phyloP scores from a whole-genome alignment of 2,113 vertebrate genomes.

The Scartelaos histophorus region DNA sequence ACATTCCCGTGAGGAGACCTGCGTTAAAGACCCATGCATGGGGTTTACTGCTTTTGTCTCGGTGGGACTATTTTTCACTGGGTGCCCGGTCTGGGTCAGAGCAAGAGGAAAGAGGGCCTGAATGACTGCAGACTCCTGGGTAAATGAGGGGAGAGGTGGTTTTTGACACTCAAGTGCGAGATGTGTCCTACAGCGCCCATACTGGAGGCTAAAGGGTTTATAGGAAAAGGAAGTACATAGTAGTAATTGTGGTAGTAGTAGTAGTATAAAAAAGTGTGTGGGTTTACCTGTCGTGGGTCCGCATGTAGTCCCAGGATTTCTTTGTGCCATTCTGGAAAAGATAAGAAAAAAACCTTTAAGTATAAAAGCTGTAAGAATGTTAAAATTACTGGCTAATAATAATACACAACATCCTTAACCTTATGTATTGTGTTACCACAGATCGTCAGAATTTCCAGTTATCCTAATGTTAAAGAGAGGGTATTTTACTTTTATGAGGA shows the following conservation, averaged over 20 bases:
- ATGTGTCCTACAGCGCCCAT: slow-evolving; percentile 46
- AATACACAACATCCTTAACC: too few relatives aligned
- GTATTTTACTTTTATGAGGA: too few relatives aligned
- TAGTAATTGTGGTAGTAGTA: too few relatives aligned
- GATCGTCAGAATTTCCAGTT: too few relatives aligned
- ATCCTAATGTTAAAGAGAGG: too few relatives aligned
- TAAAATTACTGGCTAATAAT: background rate
- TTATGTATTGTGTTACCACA: too few relatives aligned
- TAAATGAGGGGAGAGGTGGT: slow-evolving; percentile 17
- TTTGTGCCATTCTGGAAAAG: slow-evolving; percentile 83
- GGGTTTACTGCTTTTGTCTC: slow-evolving; percentile 55
- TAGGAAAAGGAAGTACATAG: slow-evolving; percentile 21
- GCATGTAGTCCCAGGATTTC: slow-evolving; percentile 92
- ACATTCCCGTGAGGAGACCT: slow-evolving; percentile 33
- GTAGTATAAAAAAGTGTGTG: slow-evolving; percentile 2
- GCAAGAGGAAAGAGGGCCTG: slow-evolving; percentile 45
- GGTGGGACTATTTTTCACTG: slow-evolving; percentile 51
- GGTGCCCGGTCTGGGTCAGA: slow-evolving; percentile 42
- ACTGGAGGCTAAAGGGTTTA: slow-evolving; percentile 41
- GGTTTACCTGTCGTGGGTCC: slow-evolving; percentile 87
- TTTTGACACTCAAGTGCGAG: slow-evolving; percentile 51
- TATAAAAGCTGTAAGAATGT: background rate
- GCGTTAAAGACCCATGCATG: slow-evolving; percentile 26
- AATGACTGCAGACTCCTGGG: slow-evolving; percentile 51
- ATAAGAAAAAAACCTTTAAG: slow-evolving; percentile 18